phyloP scores from a whole-genome alignment of 2,797 vertebrate genomes.

The Chelmon rostratus region DNA sequence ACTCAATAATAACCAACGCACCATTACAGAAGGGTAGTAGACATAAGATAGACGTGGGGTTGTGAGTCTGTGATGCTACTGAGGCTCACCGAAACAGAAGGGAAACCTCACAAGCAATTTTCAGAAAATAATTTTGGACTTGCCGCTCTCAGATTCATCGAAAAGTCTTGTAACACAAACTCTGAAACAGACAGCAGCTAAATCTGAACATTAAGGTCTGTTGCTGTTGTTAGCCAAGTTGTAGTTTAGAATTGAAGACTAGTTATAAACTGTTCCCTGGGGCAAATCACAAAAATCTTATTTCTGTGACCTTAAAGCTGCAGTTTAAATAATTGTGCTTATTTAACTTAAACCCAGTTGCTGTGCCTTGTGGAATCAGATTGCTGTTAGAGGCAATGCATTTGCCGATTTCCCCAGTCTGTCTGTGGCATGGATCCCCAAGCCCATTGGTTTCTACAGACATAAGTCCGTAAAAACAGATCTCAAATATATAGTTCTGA shows the following conservation, averaged over 20 bases:
- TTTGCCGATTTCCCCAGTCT: background rate
- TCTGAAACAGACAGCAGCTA: background rate
- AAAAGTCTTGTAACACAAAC: no score
- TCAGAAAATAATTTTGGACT: background rate
- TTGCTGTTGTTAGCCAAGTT: background rate
- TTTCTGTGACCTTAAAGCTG: background rate
- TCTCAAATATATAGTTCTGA: background rate
- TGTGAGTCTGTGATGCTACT: background rate
- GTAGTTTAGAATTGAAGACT: background rate
- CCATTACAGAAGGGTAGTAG: background rate
- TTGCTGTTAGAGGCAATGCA: background rate
- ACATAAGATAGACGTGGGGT: background rate
- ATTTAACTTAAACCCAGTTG: background rate
- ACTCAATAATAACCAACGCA: background rate
- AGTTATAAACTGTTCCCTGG: no score
- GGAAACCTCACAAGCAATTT: background rate
- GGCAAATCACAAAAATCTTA: background rate
- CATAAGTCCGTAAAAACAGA: background rate
- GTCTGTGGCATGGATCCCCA: no score
- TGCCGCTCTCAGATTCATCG: background rate
- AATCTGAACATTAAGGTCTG: background rate
- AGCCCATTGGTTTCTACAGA: no score
- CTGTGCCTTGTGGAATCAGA: background rate
- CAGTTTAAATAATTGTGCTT: no score
- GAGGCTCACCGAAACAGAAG: no score